phyloP scores from a whole-genome alignment of 2,113 vertebrate genomes.

The Tachuris rubrigastra region DNA sequence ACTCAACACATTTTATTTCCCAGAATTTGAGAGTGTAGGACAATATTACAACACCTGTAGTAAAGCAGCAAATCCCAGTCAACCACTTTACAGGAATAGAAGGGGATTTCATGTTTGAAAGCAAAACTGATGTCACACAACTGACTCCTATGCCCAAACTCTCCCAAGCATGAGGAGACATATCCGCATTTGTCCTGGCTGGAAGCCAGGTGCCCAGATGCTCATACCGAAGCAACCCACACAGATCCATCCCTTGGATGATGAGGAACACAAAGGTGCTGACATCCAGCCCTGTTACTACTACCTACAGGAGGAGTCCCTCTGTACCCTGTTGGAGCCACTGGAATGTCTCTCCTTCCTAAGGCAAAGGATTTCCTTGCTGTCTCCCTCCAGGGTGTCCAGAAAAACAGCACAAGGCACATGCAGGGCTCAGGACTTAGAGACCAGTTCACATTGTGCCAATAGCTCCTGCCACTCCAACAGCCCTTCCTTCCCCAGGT shows the following conservation, averaged over 20 bases:
- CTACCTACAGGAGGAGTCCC: fast-evolving
- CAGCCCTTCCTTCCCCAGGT: too few relatives aligned
- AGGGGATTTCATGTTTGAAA: neutral
- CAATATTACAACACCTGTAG: too few relatives aligned
- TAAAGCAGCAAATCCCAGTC: neutral
- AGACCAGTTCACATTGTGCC: fast-evolving
- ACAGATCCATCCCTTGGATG: fast-evolving
- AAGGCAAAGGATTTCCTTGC: neutral
- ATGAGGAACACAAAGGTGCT: fast-evolving
- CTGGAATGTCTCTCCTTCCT: neutral
- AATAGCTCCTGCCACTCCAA: neutral
- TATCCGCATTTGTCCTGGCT: neutral
- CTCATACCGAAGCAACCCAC: neutral
- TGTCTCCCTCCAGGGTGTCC: neutral
- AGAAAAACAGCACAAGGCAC: neutral
- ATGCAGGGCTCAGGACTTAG: fast-evolving
- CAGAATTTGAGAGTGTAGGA: fast-evolving
- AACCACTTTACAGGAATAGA: neutral
- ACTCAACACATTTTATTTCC: neutral
- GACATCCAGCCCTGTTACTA: neutral
- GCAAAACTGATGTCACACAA: neutral
- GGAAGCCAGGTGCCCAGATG: neutral
- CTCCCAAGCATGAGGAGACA: fast-evolving
- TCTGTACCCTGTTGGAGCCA: too few relatives aligned
- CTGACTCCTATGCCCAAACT: fast-evolving